These are phyloP conservation scores for Clavelina lepadiformis DNA, from an alignment of 23 tunicate species.

Conservation along the genomic window DNA sequence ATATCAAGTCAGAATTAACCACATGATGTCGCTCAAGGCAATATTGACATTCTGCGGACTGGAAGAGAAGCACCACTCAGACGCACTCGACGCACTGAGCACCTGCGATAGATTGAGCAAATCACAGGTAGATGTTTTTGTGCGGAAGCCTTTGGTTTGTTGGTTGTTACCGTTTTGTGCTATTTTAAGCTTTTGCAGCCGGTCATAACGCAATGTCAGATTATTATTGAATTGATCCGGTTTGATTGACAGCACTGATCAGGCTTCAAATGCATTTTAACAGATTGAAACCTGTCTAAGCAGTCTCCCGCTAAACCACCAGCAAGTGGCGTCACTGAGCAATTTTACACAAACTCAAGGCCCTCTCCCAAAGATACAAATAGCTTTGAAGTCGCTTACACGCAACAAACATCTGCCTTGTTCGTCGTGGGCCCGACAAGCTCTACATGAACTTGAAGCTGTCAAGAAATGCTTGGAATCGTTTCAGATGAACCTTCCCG, in stretches of 20 bases:
- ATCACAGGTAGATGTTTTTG: conserved; percentile 25
- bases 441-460: conserved; percentile 74
- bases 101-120: conserved; percentile 27
- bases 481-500: conserved; percentile 42
- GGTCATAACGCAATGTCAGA: too few species aligned
- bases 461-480: conserved; percentile 41
- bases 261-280: too few species aligned
- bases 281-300: conserved; percentile 58
- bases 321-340: conserved; percentile 59
- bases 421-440: conserved; percentile 56
- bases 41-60: conserved; percentile 53
- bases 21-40: conserved; percentile 40
- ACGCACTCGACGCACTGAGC: conserved; percentile 15
- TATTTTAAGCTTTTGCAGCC: too few species aligned
- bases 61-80: conserved; percentile 23
- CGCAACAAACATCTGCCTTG: conserved; percentile 49
- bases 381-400: conserved; percentile 40
- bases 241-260: too few species aligned
- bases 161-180: not conserved
- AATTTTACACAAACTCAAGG: conserved; percentile 44
- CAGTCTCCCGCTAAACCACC: conserved; percentile 42
- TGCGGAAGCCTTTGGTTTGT: not conserved
- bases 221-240: too few species aligned
- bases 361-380: conserved; percentile 50
- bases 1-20: conserved; percentile 68